Evolutionary conservation across 2,797 vertebrate species (phyloP).

Genomic region (Eospalax fontanierii): DNA sequence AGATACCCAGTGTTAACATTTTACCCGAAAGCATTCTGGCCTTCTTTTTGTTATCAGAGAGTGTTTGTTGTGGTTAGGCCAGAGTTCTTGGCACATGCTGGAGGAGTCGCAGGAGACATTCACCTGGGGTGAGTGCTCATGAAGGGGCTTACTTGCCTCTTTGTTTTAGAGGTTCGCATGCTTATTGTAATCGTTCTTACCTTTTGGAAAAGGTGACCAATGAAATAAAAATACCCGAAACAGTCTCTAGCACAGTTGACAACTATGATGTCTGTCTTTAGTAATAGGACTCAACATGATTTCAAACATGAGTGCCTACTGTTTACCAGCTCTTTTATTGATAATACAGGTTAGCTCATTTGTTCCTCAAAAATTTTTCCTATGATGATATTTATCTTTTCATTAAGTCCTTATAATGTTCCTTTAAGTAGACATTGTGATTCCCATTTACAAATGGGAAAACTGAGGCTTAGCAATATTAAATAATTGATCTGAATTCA

Average conservation of each 20-base stretch:
- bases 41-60: not conserved
- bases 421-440: not conserved
- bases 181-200: not conserved
- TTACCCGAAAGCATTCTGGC: not conserved
- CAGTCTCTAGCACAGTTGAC: not conserved
- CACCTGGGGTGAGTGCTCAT: not conserved
- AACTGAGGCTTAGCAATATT: not conserved
- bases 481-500: slow-evolving; percentile 22
- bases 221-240: not conserved
- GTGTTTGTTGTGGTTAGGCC: not conserved
- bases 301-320: not conserved
- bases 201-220: not conserved
- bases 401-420: not conserved
- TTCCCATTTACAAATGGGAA: slow-evolving; percentile 18
- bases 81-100: not conserved
- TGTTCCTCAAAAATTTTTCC: not conserved
- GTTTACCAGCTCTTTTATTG: not conserved
- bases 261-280: not conserved
- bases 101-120: not conserved
- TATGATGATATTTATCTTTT: not conserved
- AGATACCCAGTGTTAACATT: not conserved
- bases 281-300: too few species aligned
- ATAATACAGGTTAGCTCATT: not conserved
- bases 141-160: not conserved
- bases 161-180: not conserved